Base-by-base conservation (phyloP, 2,113 vertebrate species). In the Chionodraco myersi region DNA sequence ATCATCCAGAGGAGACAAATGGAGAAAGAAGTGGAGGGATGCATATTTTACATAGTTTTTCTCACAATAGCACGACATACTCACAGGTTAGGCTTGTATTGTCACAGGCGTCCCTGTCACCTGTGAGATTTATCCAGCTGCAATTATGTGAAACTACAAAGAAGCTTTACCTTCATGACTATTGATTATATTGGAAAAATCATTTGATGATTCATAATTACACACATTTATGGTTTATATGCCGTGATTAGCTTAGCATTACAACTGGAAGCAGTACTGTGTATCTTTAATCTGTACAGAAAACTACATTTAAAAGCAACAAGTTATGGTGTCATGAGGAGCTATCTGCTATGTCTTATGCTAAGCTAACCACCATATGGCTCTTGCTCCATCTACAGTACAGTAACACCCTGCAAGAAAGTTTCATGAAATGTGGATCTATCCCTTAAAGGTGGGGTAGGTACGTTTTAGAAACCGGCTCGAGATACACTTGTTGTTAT, bases 1-100 rank as follows among this genome's bases (percentile, higher is more conserved):
- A 94, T 96, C 94, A 95, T 95, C 86, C 81, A 70, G 84, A 62
- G 56, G 80, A 91, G 92, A 88, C 88, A 90, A 87, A 91, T 82
- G 88, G 86, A 89, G 80, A 60, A 80, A 75, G 85, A 90, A 88
- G 77, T 76, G 82, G 89, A 80, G 83, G 90, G 88, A 91, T 92
- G 86, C 91, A 93, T 94, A 91, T 94, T 93, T 92, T 90, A 91
- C 79, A 30, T 53, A 30, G 80, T 83, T 91, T 91, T 91, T 85
- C 80, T 86, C 80, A 82, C 91, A 88, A 89, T 80, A 54, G 78
- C 72, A 66, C 86, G 89, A 84, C 89, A 86, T 76, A 88, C 92
- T 86, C 90, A 83, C 44, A 41, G 70, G 77, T 83, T 75, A 52
- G 77, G 60, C 61, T 86, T 72, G 59, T 70, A 79, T 87, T 90